Evolutionary conservation across 2,113 vertebrate genomes (phyloP), one percentile per base, ranked within the genome.

Genomic region (Osmerus mordax): DNA sequence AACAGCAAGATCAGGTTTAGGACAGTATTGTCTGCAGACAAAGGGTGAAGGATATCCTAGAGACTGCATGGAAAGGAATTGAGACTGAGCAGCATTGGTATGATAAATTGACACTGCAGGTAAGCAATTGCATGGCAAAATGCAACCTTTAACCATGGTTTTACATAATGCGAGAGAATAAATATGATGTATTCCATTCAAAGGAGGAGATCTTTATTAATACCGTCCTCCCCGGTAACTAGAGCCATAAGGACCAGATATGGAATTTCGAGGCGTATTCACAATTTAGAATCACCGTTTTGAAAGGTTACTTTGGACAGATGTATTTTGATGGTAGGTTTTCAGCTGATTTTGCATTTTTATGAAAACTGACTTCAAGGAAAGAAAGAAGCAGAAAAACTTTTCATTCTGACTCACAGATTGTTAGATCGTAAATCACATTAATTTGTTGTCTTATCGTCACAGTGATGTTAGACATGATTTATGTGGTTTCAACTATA

Each of bases 1-100:
- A 95, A 93, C 91, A 91, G 92, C 96, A 96, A 96, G 96, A 97
- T 95, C 94, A 95, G 95, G 96, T 95, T 97, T 98, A 98, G 95
- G 95, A 96, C 94, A 93, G 93, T 94, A 91, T 91, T 93, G 95
- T 94, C 94, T 94, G 84, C 94, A 97, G 94, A 99, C 97, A 99
- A 97, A 98, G 94, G 93, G 93, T 95, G 95, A 96, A 96, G 95
- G 95, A 96, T 95, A 91, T 94, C 92, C 94, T 92, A 88, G 91
- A 91, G 93, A 84, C 93, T 92, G 92, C 92, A 92, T 92, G 93
- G 84, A 84, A 91, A 94, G 89, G 93, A 90, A 91, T 90, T 92
- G 91, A 95, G 92, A 92, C 91, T 89, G 91, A 94, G 92, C 88
- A 94, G 86, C 85, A 88, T 90, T 87, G 89, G 80, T 96, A 94